Base-by-base conservation (phyloP, 1,140 invertebrate genomes). In the Araneus ventricosus region DNA sequence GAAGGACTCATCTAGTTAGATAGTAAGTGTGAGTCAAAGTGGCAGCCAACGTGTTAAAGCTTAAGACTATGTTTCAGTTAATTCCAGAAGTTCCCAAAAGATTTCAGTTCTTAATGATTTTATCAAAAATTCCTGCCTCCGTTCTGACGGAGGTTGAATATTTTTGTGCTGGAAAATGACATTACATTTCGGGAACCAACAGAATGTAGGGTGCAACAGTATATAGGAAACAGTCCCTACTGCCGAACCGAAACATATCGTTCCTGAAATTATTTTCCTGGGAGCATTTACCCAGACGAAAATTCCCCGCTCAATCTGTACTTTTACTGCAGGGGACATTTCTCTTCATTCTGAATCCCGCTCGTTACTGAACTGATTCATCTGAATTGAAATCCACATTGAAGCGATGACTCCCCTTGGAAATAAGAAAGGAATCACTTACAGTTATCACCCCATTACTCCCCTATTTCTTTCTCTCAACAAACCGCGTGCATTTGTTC, bases 371-470 rank as follows among this genome's bases (percentile, higher is more conserved):
- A n/a, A 41, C 80, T 82, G 80, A 82, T 82, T 82, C 80, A 82
- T 82, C 41, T 0, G 37, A 41, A 45, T 41, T n/a, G 80, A 30
- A 82, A 82, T 82, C 41, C 39, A 20, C 80, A 82, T 2, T 27
- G 80, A 39, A 45, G 8, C 24, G 22, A 52, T 82, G 22, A 45
- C 80, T 52, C 80, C 41, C 80, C 80, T 52, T 14, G 80, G 80
- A 82, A 82, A 82, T 82, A 82, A 52, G 80, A 82, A 82, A 82
- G 20, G 24, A 82, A 45, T 82, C 80, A 82, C 39, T 82, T 82
- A 82, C 80, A n/a, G 80, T 52, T 82, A 82, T 82, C 80, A 82
- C 80, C 80, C 80, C 80, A 82, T 82, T 82, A 82, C 80, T 37
- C 39, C 39, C 41, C 41, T 41, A 41, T 82, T 82, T 82, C 80